A percentile compares a stretch with the other conserved stretches of the same genome.
These are phyloP conservation scores for Coleophora deauratella DNA, from an alignment of 2,888 invertebrate genomes.

Conservation along the genomic window DNA sequence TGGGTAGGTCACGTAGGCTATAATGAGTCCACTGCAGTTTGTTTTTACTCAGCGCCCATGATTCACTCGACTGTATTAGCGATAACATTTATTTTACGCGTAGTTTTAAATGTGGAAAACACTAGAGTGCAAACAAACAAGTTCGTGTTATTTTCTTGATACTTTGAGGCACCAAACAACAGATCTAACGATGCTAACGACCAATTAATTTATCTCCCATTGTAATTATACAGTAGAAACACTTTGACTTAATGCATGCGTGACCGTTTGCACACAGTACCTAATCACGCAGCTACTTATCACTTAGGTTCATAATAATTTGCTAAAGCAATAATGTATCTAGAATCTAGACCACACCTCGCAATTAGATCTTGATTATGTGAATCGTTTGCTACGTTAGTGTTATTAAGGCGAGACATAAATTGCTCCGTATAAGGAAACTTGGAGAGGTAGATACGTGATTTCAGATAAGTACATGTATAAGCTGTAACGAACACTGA, in stretches of 20 bases:
- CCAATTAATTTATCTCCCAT: constrained; percentile 8
- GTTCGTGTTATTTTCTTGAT: too few relatives aligned
- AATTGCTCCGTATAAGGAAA: constrained; percentile 33
- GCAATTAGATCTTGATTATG: constrained; percentile 50
- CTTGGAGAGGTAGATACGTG: constrained; percentile 7
- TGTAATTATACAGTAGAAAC: constrained; percentile 5
- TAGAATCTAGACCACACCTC: constrained; percentile 41
- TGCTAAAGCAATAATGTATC: constrained; percentile 38
- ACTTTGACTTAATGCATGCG: constrained; percentile 12
- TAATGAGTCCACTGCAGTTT: constrained; percentile 7
- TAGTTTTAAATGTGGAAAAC: too few relatives aligned
- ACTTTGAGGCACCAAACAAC: background rate
- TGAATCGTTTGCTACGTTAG: constrained; percentile 27
- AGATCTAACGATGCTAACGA: background rate
- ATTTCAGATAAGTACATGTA: background rate
- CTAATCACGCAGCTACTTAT: constrained; percentile 26
- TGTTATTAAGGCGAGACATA: constrained; percentile 24
- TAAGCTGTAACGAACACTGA: background rate
- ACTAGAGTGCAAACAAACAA: too few relatives aligned
- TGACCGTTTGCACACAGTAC: constrained; percentile 19
- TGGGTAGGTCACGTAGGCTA: constrained; percentile 61
- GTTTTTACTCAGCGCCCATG: constrained; percentile 1
- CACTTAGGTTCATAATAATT: constrained; percentile 22
- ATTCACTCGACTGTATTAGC: background rate
- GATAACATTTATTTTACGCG: too few relatives aligned